Percentiles rank a stretch among this genome's conserved stretches.
These are phyloP conservation scores for Oxygymnocypris stewartii DNA, from an alignment of 2,113 vertebrate species.

Conservation along the genomic window DNA sequence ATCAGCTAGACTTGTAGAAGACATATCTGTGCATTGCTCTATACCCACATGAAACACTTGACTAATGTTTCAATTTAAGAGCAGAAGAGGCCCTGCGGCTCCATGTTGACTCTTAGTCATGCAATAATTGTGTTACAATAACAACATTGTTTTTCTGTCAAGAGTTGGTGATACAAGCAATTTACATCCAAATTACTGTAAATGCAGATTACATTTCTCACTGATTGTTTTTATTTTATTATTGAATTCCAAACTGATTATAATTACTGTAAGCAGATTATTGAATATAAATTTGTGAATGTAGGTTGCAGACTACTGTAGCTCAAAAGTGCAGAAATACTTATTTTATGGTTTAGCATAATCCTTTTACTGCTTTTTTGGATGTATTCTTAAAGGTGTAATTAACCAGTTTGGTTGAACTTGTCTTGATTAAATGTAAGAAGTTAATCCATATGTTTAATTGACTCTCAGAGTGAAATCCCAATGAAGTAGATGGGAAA, in stretches of 20 bases:
- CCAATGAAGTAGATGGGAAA: slow-evolving; percentile 16
- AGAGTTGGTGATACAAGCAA: background rate
- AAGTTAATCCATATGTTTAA: slow-evolving; percentile 11
- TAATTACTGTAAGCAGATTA: background rate
- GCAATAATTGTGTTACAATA: background rate
- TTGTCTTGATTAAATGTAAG: background rate
- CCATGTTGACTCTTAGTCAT: background rate
- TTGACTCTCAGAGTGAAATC: slow-evolving; percentile 25
- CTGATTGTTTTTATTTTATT: background rate
- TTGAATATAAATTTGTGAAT: background rate
- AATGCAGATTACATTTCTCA: background rate
- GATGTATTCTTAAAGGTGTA: background rate
- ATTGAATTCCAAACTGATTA: background rate
- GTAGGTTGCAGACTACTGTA: background rate
- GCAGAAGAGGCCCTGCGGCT: background rate
- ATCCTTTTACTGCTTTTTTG: background rate
- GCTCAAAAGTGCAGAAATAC: background rate
- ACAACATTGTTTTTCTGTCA: background rate
- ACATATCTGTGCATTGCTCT: background rate
- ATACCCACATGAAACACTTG: background rate
- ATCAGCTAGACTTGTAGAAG: background rate
- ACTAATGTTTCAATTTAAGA: background rate
- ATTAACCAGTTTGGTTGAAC: background rate
- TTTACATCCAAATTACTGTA: background rate
- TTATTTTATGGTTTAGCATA: background rate